phyloP scores from a whole-genome alignment of 2,888 invertebrate species.

The Amphipoea lucens region DNA sequence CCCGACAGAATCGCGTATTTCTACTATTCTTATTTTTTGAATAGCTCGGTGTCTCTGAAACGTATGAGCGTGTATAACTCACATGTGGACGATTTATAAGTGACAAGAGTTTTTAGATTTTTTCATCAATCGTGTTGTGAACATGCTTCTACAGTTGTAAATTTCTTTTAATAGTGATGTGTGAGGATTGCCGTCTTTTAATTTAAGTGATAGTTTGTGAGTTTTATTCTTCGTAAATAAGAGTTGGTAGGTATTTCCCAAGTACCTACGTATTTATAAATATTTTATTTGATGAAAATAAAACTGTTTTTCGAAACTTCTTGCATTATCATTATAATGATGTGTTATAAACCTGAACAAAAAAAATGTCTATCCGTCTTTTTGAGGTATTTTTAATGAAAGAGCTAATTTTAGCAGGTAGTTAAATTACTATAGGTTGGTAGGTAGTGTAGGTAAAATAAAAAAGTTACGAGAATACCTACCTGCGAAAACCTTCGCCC shows the following conservation, averaged over 20 bases:
- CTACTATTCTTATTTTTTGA: slow-evolving; percentile 5
- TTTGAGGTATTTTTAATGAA: background rate
- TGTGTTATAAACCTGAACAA: background rate
- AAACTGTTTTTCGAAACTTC: no score
- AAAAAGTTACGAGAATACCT: background rate
- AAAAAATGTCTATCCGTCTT: background rate
- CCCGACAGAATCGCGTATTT: slow-evolving; percentile 2
- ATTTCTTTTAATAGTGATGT: slow-evolving; percentile 22
- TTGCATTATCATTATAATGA: background rate
- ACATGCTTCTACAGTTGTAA: slow-evolving; percentile 28
- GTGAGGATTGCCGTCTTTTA: background rate
- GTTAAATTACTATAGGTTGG: background rate
- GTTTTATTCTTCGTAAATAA: slow-evolving; percentile 17
- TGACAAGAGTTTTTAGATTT: slow-evolving; percentile 36
- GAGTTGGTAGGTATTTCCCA: background rate
- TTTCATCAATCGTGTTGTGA: slow-evolving; percentile 19
- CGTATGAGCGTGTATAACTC: slow-evolving; percentile 33
- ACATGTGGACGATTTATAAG: slow-evolving; percentile 39
- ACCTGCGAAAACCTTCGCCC: accelerated
- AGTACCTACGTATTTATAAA: background rate
- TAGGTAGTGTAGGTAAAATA: no score
- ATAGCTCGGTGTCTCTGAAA: slow-evolving; percentile 33
- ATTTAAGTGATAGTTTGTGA: background rate
- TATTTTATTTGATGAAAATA: background rate
- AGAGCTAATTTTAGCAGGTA: background rate